Percentiles rank a stretch among this genome's conserved stretches.
Evolutionary conservation across 2,113 vertebrate genomes (phyloP).

Genomic region (Malurus cyaneus): DNA sequence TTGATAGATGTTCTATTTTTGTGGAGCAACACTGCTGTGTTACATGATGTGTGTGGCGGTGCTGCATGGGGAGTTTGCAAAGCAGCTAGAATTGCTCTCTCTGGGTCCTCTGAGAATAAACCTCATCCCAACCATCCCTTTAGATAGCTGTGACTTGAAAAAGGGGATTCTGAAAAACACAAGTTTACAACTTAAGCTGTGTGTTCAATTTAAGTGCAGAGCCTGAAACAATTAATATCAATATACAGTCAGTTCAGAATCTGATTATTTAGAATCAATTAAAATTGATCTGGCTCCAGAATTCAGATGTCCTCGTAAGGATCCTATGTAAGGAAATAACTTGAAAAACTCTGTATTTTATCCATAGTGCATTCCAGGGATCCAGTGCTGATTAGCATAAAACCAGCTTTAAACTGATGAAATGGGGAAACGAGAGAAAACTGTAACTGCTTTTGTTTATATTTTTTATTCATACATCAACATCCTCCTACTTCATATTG

Average conservation of each 20-base stretch:
- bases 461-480: constrained; percentile 6
- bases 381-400: not conserved
- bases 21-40: not conserved
- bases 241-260: not conserved
- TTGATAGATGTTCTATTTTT: constrained; percentile 47
- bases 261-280: not conserved
- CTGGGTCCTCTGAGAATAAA: not conserved
- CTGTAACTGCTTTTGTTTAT: not conserved
- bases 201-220: not conserved
- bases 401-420: not conserved
- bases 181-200: not conserved
- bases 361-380: not conserved
- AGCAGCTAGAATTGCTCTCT: not conserved
- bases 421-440: not conserved
- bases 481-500: not conserved
- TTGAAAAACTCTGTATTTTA: not conserved
- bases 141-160: not conserved
- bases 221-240: not conserved
- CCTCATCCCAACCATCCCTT: not conserved
- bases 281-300: not conserved
- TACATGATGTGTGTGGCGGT: not conserved
- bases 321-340: not conserved
- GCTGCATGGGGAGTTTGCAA: not conserved
- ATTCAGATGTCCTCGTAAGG: not conserved
- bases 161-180: not conserved